Evolutionary conservation across 2,113 vertebrate genomes (phyloP).

Genomic region (Felis catus): DNA sequence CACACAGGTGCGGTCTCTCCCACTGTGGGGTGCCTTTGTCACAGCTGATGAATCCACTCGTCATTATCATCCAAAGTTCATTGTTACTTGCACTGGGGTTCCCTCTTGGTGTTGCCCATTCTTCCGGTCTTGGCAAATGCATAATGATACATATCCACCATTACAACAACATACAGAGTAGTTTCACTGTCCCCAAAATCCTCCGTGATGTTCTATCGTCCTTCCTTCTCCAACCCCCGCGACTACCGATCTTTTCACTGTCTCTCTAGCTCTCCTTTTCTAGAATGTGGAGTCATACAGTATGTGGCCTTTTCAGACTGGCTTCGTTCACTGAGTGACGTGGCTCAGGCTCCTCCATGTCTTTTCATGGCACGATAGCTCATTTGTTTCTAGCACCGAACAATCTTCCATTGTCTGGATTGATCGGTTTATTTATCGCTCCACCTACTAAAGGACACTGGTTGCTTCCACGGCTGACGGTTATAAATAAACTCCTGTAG

Average conservation of each 20-base stretch:
- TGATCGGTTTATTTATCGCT: background rate
- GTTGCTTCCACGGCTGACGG: background rate
- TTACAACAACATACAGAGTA: too few species aligned
- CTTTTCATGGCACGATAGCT: background rate
- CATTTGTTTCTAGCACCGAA: background rate
- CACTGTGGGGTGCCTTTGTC: background rate
- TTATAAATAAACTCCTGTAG: background rate
- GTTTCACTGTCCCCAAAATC: background rate
- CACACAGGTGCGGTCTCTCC: background rate
- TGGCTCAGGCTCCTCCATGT: background rate
- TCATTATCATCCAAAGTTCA: background rate
- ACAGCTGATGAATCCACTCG: rapidly evolving
- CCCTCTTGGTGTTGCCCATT: background rate
- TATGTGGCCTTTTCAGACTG: background rate
- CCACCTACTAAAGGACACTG: background rate
- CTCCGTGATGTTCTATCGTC: too few species aligned
- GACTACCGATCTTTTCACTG: background rate
- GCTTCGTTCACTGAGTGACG: background rate
- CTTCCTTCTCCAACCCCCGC: background rate
- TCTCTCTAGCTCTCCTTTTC: background rate
- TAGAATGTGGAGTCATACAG: background rate
- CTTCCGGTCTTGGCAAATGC: background rate
- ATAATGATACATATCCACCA: rapidly evolving
- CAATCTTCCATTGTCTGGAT: background rate
- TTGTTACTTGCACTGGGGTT: too few species aligned